These are phyloP conservation scores for Pelodytes ibericus DNA, from an alignment of 2,797 vertebrate species.

Conservation along the genomic window DNA sequence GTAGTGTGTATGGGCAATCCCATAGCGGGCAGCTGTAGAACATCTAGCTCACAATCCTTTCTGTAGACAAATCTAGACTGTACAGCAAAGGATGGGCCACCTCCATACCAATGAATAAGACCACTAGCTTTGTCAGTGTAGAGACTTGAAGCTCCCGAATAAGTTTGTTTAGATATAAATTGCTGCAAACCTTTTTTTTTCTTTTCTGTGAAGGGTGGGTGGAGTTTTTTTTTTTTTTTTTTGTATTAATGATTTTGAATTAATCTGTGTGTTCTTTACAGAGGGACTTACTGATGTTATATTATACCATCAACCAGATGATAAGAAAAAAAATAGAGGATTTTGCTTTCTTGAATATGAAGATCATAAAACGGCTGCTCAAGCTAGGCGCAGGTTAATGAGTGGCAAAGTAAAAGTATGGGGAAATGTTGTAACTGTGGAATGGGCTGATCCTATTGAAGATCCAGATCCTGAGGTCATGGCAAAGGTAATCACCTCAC, in stretches of 20 bases:
- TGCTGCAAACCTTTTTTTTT: too few relatives aligned
- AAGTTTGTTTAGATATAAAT: too few relatives aligned
- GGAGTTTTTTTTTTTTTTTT: too few relatives aligned
- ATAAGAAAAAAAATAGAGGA: slow-evolving; percentile 96
- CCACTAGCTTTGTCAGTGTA: too few relatives aligned
- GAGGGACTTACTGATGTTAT: slow-evolving; percentile 98
- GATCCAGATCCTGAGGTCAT: slow-evolving; percentile 97
- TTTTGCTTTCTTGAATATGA: slow-evolving; percentile 99
- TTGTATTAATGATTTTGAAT: neutral
- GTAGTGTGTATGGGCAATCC: too few relatives aligned
- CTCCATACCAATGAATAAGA: too few relatives aligned
- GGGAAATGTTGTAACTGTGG: slow-evolving; percentile 95
- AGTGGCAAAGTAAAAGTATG: slow-evolving; percentile 98
- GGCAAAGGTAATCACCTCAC: slow-evolving; percentile 84
- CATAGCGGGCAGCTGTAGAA: too few relatives aligned
- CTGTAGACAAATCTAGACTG: too few relatives aligned
- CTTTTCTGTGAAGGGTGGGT: too few relatives aligned
- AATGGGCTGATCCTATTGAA: slow-evolving; percentile 98
- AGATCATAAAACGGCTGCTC: slow-evolving; percentile 98
- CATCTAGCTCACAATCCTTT: too few relatives aligned
- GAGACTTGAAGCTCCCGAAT: too few relatives aligned
- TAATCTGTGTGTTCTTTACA: slow-evolving; percentile 59
- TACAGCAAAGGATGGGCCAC: too few relatives aligned
- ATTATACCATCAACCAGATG: slow-evolving; percentile 94
- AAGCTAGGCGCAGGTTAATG: slow-evolving; percentile 94